phyloP scores from a whole-genome alignment of 2,888 invertebrate genomes.

The Lottia scabra region DNA sequence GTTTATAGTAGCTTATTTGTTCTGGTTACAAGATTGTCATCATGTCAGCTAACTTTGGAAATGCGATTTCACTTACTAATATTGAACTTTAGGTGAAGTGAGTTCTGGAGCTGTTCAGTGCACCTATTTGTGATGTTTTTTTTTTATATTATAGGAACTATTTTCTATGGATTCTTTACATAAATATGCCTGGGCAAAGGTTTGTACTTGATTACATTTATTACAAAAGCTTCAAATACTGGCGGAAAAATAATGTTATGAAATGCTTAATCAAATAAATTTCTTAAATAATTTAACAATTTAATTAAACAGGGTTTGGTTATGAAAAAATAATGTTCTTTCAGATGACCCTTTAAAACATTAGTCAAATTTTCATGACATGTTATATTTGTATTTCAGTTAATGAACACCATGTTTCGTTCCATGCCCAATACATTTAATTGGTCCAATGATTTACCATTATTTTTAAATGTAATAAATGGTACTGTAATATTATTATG shows the following conservation, averaged over 20 bases:
- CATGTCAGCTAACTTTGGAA: background rate
- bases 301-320: background rate
- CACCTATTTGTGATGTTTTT: background rate
- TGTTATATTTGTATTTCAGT: conserved; percentile 60
- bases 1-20: too few species aligned
- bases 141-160: conserved; percentile 76
- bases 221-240: too few species aligned
- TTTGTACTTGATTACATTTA: conserved; percentile 37
- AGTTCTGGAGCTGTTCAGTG: too few species aligned
- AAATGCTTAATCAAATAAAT: too few species aligned
- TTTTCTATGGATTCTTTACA: conserved; percentile 95
- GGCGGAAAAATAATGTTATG: too few species aligned
- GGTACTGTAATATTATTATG: conserved; percentile 96
- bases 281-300: too few species aligned
- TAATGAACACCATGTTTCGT: conserved; percentile 96
- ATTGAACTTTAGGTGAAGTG: too few species aligned
- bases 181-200: conserved; percentile 98
- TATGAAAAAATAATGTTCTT: background rate
- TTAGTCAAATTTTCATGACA: background rate
- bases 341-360: background rate
- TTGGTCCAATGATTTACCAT: conserved; percentile 94
- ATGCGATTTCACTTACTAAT: background rate
- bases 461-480: conserved; percentile 97
- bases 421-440: conserved; percentile 98
- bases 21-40: background rate